phyloP scores from a whole-genome alignment of 2,888 invertebrate genomes.

The Rhagonycha fulva region DNA sequence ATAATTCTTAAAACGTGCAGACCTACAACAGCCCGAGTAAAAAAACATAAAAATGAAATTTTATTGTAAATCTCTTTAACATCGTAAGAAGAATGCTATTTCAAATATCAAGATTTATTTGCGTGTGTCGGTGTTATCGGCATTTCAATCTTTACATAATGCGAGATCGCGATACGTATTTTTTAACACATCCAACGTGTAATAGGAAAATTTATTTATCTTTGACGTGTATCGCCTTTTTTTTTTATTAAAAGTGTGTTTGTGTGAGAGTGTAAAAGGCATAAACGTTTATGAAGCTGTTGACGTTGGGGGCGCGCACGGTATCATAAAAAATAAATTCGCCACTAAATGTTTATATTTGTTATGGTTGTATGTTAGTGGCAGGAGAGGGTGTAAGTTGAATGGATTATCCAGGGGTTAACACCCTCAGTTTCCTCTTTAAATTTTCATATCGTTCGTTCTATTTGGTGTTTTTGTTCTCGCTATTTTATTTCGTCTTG shows the following conservation, averaged over 20 bases:
- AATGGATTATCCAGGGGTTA: conserved; percentile 22
- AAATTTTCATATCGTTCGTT: conserved; percentile 17
- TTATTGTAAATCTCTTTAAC: background rate
- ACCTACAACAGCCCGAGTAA: background rate
- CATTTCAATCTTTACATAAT: conserved; percentile 4
- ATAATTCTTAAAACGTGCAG: background rate
- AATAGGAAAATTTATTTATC: background rate
- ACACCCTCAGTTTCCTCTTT: conserved; percentile 20
- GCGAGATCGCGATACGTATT: background rate
- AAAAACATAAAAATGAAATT: background rate
- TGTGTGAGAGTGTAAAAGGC: background rate
- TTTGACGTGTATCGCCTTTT: background rate
- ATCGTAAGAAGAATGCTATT: background rate
- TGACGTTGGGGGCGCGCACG: background rate
- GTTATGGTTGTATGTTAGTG: conserved; percentile 3
- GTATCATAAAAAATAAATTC: conserved; percentile 14
- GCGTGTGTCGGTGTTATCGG: conserved; percentile 1
- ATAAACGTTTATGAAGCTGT: background rate
- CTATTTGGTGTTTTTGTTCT: conserved; percentile 18
- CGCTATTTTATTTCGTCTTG: background rate
- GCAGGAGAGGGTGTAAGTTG: conserved; percentile 6
- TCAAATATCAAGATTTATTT: background rate
- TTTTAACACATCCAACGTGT: background rate
- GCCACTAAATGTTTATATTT: conserved; percentile 18
- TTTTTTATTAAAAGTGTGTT: background rate